phyloP scores from a whole-genome alignment of 2,113 vertebrate genomes.

The Seriola dumerili region DNA sequence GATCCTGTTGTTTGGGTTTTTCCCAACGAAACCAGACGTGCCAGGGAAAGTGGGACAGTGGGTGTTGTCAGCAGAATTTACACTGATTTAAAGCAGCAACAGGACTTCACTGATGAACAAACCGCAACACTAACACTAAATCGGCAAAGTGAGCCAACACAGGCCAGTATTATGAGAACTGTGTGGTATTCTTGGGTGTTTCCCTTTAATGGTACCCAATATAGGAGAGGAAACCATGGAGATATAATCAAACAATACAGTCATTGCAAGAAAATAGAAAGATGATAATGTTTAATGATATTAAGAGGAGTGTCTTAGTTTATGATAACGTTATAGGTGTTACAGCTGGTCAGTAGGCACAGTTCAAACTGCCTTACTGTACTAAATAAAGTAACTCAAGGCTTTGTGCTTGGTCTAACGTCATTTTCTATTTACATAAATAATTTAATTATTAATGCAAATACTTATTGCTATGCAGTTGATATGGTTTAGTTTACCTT shows the following conservation, averaged over 20 bases:
- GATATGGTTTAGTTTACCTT: too few relatives aligned
- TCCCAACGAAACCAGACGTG: constrained; percentile 5
- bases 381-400: background rate
- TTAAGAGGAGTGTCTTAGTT: background rate
- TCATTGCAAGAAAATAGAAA: background rate
- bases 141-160: constrained; percentile 8
- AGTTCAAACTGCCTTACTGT: background rate
- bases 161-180: constrained; percentile 51
- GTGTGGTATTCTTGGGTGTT: constrained; percentile 51
- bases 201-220: constrained; percentile 32
- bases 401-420: background rate
- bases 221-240: constrained; percentile 15
- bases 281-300: background rate
- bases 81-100: constrained; percentile 46
- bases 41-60: constrained; percentile 42
- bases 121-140: constrained; percentile 29
- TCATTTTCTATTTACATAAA: too few relatives aligned
- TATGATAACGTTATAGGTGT: background rate
- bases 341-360: too few relatives aligned
- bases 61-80: constrained; percentile 52
- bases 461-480: too few relatives aligned
- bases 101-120: constrained; percentile 37
- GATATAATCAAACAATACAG: constrained; percentile 16
- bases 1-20: background rate
- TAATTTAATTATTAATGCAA: too few relatives aligned